Base-by-base conservation (phyloP, 2,888 invertebrate species). In the Drosophila algonquin region DNA sequence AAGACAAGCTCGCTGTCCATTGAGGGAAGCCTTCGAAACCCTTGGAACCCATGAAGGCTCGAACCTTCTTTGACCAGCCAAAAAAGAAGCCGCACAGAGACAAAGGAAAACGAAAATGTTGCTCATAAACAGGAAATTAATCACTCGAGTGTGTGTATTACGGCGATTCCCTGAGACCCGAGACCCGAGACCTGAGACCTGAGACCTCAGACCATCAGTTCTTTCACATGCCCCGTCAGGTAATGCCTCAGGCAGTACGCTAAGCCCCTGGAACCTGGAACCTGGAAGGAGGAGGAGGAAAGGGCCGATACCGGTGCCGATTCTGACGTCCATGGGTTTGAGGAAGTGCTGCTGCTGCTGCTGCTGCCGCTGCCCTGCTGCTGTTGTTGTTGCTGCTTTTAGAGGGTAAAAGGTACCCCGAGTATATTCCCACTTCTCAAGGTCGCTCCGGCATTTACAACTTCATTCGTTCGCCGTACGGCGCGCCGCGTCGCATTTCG, bases 101-200 rank as follows among this genome's bases (percentile, higher is more conserved):
- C 70, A 67, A 80, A 85, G 82, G 69, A 81, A 32, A 48, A 56
- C 45, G 46, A 50, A 67, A 70, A 50, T 51, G 51, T 24, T 85
- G 68, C 71, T 75, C 75, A 85, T 87, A 89, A 89, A 87, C 87
- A 87, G 87, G 89, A 90, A 87, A 87, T 85, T 89, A 87, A 79
- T 85, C 80, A 78, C 73, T 73, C 80, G 61, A 81, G 80, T 89
- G 86, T 89, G 72, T 73, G 69, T 74, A 67, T 27, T 50, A 51
- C 40, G 47, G 16, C 63, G 65, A 67, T 51, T 62, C 53, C 40
- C 40, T 40, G 40, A 40, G 40, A 14, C 40, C 35, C 14, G 27
- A 27, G 27, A 30, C 30, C 30, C 8, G 2, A 8, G 30, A 30
- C 30, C 40, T 40, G 27, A 27, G 27, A 30, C 30, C 30, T 30